phyloP scores from a whole-genome alignment of 2,113 vertebrate species.

The Chionis minor region DNA sequence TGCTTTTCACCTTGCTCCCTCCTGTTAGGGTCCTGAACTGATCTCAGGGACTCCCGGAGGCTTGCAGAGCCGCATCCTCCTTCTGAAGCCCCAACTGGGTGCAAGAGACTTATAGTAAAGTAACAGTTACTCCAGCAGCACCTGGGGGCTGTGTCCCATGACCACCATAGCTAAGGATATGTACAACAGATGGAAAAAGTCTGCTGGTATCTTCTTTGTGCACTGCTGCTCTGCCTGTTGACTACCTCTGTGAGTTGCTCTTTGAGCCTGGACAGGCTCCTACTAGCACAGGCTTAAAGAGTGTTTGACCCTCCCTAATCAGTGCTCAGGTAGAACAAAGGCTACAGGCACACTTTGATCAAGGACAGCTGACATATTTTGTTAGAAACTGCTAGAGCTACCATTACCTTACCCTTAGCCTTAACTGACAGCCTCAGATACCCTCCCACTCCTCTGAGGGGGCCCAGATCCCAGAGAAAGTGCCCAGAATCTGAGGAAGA shows the following conservation, averaged over 20 bases:
- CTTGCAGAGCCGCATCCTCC: not conserved
- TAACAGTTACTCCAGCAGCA: not conserved
- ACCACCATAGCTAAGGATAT: not conserved
- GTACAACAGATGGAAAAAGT: not conserved
- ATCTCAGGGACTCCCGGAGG: not conserved
- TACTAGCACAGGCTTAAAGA: not conserved
- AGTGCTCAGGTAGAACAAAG: not conserved
- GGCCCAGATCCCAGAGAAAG: not conserved
- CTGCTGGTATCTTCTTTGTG: not conserved
- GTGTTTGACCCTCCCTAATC: not conserved
- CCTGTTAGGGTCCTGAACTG: not conserved
- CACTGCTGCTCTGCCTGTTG: not conserved
- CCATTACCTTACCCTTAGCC: not conserved
- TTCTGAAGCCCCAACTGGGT: not conserved
- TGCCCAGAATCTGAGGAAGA: not conserved
- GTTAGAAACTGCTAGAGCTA: not conserved
- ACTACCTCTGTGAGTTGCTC: not conserved
- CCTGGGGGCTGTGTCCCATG: not conserved
- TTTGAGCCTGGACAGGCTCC: not conserved
- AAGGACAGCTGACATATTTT: not conserved
- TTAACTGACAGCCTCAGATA: not conserved
- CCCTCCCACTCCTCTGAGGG: not conserved
- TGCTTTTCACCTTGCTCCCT: not conserved
- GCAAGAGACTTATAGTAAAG: not conserved
- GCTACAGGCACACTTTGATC: not conserved